Base-by-base conservation (phyloP, 2,888 invertebrate species). In the Zygogramma bicolorata region DNA sequence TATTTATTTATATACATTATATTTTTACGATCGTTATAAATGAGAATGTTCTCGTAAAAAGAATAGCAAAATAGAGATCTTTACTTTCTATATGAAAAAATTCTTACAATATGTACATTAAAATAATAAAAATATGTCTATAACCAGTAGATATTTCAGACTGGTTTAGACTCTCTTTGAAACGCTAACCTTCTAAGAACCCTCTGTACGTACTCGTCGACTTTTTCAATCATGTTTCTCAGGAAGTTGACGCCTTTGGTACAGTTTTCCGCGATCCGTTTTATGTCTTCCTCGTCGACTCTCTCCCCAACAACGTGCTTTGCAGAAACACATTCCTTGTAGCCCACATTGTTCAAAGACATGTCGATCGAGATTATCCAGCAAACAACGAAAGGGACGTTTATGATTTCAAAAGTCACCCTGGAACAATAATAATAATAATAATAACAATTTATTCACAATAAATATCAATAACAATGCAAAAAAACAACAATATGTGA, bases 311-410 rank as follows among this genome's bases (percentile, higher is more conserved):
- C 18, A 58, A 38, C 58, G 34, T 59, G 42, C 4, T 57, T 58
- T 1, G 71, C 75, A 5, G 58, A 65, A 46, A 75, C 53, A 7
- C 57, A 40, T 13, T 71, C 76, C 60, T 58, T 66, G 20, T 61
- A 66, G 6, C 76, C 68, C 46, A 69, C 20, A 46, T 46, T 61
- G 5, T 31, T 29, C 1, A 60, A 25, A 0, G 72, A 72, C 65
- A 78, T 46, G 6, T 65, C 60, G 0, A 77, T 49, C 6, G 67
- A 25, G 20, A 78, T 69, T 63, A 53, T 57, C 78, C 78, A 78
- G 63, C 70, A 75, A 31, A 75, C 70, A 25, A 77, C 69, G 18
- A 58, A 60, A 7, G 67, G 18, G 22, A 59, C 29, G n/a, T 70
- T 58, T 53, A 77, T 27, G 25, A 77, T 58, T 70, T 75, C 72